Base-by-base conservation (phyloP, 1,140 invertebrate genomes). In the Papilio polytes region DNA sequence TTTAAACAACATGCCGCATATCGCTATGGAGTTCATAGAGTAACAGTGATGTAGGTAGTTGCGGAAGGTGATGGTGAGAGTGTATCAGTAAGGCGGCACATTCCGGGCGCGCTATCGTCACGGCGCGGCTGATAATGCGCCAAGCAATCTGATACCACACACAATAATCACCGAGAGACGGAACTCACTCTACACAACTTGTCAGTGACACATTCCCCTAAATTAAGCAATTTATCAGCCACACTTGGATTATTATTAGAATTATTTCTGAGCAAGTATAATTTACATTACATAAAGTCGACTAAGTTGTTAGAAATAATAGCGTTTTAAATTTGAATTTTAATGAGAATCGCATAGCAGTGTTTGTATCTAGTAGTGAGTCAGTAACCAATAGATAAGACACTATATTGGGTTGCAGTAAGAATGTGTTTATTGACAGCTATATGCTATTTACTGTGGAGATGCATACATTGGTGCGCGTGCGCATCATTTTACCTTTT, bases 401-500 rank as follows among this genome's bases (percentile, higher is more conserved):
- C 59, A 63, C 2, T 22, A n/a, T 56, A 59, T 20, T 9, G n/a
- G 2, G 20, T 41, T n/a, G 15, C 1, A 0, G 22, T 31, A 13
- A 31, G 10, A 26, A 63, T 63, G 22, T 63, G 59, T 63, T 63
- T 56, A 56, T 56, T 26, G 59, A 13, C 22, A 63, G 3, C 22
- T 12, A 20, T 63, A 22, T 63, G 22, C 26, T 13, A 9, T 63
- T 22, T 22, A 63, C 13, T 70, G 12, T 31, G 22, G 12, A 70
- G 26, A 26, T 1, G 12, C 46, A 12, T 48, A 70, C 63, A 18
- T 36, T 36, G 63, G 1, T 31, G 12, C 22, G 59, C n/a, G 10
- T 63, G 59, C 63, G 63, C 26, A 26, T 70, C 63, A 70, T 36
- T 70, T 70, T 70, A 70, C 63, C 63, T 70, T 70, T 26, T 70